Conservation (phyloP, 92 coral and sea anemone genomes). For the Virgularia gustaviana region DNA sequence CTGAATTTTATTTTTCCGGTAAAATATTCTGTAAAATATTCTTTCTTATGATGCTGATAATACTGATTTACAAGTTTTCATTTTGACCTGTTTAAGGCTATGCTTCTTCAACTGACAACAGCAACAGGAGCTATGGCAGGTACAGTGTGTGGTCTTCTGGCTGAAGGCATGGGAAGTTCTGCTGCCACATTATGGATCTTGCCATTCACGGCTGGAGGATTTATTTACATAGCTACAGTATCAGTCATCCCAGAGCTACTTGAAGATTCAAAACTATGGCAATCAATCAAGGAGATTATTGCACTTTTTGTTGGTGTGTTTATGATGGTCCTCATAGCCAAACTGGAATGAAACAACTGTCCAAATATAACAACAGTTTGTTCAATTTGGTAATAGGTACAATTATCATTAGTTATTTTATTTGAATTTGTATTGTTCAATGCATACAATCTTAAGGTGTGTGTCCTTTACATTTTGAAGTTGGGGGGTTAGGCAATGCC, state of each 20-base stretch:
- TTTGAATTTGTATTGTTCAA: too few relatives aligned
- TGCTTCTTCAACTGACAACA: constrained; percentile 88
- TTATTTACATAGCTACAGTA: constrained; percentile 94
- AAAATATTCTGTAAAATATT: neutral
- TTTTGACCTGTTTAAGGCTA: constrained; percentile 80
- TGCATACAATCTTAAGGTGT: too few relatives aligned
- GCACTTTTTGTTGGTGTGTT: constrained; percentile 84
- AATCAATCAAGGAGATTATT: constrained; percentile 84
- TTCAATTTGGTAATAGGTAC: too few relatives aligned
- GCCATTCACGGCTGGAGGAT: constrained; percentile 98
- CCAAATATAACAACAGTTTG: too few relatives aligned
- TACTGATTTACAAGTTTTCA: neutral
- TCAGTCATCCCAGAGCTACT: constrained; percentile 91
- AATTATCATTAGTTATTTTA: too few relatives aligned
- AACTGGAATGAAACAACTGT: constrained; percentile 61
- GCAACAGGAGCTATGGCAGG: constrained; percentile 98
- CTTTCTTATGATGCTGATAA: too few relatives aligned
- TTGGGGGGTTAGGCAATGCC: too few relatives aligned
- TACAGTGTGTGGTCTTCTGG: constrained; percentile 84
- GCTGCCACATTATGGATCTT: constrained; percentile 91
- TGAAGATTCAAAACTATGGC: constrained; percentile 84
- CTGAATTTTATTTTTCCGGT: neutral
- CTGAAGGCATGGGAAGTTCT: constrained; percentile 81
- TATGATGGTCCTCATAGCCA: constrained; percentile 96
- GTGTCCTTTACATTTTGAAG: too few relatives aligned